Base-by-base conservation (phyloP, 1,140 invertebrate genomes). In the Drosophila lacertosa region DNA sequence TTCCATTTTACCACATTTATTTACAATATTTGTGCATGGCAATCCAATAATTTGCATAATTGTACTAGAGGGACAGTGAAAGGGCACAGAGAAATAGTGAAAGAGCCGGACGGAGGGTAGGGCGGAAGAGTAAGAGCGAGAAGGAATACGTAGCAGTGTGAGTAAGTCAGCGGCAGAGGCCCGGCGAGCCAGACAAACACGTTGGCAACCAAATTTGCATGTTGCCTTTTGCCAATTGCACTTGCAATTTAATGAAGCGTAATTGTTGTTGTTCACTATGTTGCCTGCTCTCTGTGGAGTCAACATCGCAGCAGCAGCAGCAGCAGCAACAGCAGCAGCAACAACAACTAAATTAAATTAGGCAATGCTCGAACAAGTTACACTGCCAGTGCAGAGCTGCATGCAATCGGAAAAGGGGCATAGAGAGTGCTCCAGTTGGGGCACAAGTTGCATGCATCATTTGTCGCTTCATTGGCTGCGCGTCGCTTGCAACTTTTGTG, bases 231-330 rank as follows among this genome's bases (percentile, higher is more conserved):
- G 76, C 67, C 73, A 74, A 74, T 88, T 82, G 77, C 74, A 75
- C 74, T 86, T 88, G 74, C 62, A 67, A 82, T 82, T 82, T 82
- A 88, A 88, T 88, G 82, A 88, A 88, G 77, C 82, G 77, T 75
- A 88, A 77, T 82, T 88, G 77, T 77, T 65, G 81, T 63, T 73
- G 63, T 73, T 72, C 26, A 45, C 39, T 32, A 40, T 66, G 68
- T 53, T 69, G 65, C 32, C 44, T 67, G 45, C 35, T 58, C 62
- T 48, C 65, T 32, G 29, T 40, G 50, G 68, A 69, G 16, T 67
- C 26, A 29, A 55, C 26, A 51, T 16, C 32, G 15, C 4, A 4
- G n/a, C 45, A 69, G 44, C 51, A 58, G 33, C 22, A 68, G 48
- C 64, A 42, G 29, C 33, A 57, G 22, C 32, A 18, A 33, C 33